These are phyloP conservation scores for Platysteira castanea DNA, from an alignment of 2,113 vertebrate species.

Conservation along the genomic window DNA sequence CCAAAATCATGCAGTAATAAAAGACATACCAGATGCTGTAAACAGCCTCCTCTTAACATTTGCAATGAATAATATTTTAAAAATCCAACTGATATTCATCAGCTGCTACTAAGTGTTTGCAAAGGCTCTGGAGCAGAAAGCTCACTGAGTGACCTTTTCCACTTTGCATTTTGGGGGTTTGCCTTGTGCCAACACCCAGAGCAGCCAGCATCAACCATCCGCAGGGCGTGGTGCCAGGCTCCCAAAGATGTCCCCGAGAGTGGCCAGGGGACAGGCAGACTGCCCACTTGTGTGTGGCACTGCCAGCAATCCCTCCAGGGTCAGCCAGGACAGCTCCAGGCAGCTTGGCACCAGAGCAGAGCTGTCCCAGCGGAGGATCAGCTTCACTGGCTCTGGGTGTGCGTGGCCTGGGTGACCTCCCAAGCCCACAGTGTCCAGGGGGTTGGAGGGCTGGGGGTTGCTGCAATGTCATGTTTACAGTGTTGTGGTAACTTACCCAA, in stretches of 20 bases:
- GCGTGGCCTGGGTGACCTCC: neutral
- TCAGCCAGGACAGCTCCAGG: neutral
- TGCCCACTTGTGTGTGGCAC: rapidly evolving
- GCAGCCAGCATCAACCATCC: neutral
- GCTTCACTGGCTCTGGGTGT: neutral
- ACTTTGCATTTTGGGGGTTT: neutral
- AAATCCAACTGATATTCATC: neutral
- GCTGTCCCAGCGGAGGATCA: neutral
- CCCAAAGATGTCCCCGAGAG: neutral
- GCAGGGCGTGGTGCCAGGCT: neutral
- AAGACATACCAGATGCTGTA: neutral
- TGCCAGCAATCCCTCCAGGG: neutral
- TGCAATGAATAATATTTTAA: neutral
- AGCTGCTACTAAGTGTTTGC: neutral
- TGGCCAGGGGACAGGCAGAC: neutral
- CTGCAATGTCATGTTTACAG: neutral
- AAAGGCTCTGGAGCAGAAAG: neutral
- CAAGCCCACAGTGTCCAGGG: neutral
- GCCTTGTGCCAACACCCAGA: rapidly evolving
- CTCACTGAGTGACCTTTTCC: neutral
- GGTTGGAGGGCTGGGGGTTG: neutral
- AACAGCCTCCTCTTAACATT: neutral
- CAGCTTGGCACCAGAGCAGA: neutral
- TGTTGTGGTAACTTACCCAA: neutral
- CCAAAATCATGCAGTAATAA: neutral